Conservation (phyloP, 2,888 invertebrate genomes). For the Troides helena region DNA sequence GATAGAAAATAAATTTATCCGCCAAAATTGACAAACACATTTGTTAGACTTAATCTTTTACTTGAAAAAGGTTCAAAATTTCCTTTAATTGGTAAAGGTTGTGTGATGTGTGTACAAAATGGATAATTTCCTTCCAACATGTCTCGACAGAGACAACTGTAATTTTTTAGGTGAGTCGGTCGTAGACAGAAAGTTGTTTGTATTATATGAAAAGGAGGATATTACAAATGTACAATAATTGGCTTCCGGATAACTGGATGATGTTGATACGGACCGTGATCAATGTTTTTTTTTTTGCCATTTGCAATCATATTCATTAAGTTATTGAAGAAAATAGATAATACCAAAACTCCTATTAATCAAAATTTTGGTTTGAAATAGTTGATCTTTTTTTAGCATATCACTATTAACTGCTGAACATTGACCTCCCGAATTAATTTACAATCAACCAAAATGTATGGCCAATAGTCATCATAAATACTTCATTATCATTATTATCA, state of each 20-base stretch:
- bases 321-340: too few species aligned
- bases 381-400: too few species aligned
- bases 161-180: slow-evolving; percentile 16
- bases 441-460: too few species aligned
- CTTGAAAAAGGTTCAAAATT: neutral
- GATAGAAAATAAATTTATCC: slow-evolving; percentile 4
- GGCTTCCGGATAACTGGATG: neutral
- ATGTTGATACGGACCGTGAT: neutral
- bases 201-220: neutral
- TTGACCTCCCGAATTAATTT: too few species aligned
- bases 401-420: too few species aligned
- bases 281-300: neutral
- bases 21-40: slow-evolving; percentile 16
- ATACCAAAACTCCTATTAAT: too few species aligned
- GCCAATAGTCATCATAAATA: too few species aligned
- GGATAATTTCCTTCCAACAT: neutral
- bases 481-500: too few species aligned
- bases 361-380: too few species aligned
- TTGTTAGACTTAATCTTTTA: neutral
- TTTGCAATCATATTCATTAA: too few species aligned
- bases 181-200: neutral
- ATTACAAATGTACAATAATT: neutral
- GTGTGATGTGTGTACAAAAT: slow-evolving; percentile 1
- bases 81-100: neutral
- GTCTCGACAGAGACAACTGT: slow-evolving; percentile 16